Evolutionary conservation across 2,797 vertebrate genomes (phyloP).

Genomic region (Synanceia verrucosa): DNA sequence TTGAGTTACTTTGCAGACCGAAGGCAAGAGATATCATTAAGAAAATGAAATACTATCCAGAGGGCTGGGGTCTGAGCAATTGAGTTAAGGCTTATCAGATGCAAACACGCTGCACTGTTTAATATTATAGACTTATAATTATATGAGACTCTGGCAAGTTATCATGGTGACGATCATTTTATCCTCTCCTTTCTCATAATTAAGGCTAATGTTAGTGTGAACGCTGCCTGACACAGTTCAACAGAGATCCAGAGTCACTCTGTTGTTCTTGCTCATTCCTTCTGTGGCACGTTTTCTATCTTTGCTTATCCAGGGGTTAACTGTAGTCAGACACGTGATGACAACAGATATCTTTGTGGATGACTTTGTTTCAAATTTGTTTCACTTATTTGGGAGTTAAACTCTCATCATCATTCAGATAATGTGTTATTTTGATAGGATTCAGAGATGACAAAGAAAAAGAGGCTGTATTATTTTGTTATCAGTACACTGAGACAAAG

Average conservation of each 20-base stretch:
- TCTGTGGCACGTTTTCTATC: not conserved
- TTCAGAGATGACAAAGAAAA: conserved; percentile 37
- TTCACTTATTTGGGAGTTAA: conserved; percentile 42
- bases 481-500: conserved; percentile 46
- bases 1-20: too few species aligned
- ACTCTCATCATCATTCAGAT: conserved; percentile 46
- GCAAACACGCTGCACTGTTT: not conserved
- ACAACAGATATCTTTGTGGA: conserved; percentile 22
- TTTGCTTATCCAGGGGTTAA: not conserved
- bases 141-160: not conserved
- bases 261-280: not conserved
- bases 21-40: too few species aligned
- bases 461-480: conserved; percentile 45
- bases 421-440: conserved; percentile 20
- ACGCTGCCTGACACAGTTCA: not conserved
- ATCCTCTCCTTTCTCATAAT: not conserved
- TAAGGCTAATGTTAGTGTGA: not conserved
- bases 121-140: not conserved
- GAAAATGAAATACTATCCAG: not conserved
- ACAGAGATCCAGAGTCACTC: not conserved
- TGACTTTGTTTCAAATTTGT: conserved; percentile 38
- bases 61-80: not conserved
- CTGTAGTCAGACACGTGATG: conserved; percentile 5
- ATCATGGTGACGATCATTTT: not conserved
- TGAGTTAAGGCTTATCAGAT: not conserved